Conservation (phyloP, 2,888 invertebrate species). For the Hecatera dysodea region DNA sequence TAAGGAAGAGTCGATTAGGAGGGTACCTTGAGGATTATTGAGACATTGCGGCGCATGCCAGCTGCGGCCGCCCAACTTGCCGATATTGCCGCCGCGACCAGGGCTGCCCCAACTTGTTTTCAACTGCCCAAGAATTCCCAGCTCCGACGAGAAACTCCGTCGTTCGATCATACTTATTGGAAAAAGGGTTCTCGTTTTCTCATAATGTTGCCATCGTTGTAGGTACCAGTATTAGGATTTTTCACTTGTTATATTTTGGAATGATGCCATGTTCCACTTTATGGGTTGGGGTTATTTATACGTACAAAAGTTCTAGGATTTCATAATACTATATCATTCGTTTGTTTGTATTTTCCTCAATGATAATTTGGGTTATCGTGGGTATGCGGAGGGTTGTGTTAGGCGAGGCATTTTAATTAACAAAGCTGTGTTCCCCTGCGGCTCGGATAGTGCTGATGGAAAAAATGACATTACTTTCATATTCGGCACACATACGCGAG, state of each 20-base stretch:
- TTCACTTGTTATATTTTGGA: constrained; percentile 76
- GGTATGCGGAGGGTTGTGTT: constrained; percentile 41
- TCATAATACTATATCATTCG: constrained; percentile 54
- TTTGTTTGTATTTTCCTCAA: constrained; percentile 53
- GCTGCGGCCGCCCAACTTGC: constrained; percentile 87
- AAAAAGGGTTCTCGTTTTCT: constrained; percentile 78
- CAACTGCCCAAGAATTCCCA: constrained; percentile 86
- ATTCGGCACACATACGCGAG: constrained; percentile 69
- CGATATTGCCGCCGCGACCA: constrained; percentile 86
- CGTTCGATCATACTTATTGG: constrained; percentile 86
- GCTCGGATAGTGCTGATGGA: constrained; percentile 49
- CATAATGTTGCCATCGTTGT: constrained; percentile 73
- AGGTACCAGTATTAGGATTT: constrained; percentile 75
- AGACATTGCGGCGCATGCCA: constrained; percentile 88
- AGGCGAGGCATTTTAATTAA: constrained; percentile 65
- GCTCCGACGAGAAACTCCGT: constrained; percentile 80
- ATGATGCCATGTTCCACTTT: constrained; percentile 76
- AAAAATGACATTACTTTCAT: constrained; percentile 70
- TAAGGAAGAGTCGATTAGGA: constrained; percentile 90
- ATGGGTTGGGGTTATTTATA: constrained; percentile 75
- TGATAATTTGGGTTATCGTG: constrained; percentile 49
- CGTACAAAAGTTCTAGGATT: constrained; percentile 59
- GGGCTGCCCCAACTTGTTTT: constrained; percentile 86
- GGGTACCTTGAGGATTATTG: constrained; percentile 90
- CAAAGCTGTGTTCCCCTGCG: constrained; percentile 55